Evolutionary conservation across 1,140 invertebrate species (phyloP).

Genomic region (Macrobrachium rosenbergii): DNA sequence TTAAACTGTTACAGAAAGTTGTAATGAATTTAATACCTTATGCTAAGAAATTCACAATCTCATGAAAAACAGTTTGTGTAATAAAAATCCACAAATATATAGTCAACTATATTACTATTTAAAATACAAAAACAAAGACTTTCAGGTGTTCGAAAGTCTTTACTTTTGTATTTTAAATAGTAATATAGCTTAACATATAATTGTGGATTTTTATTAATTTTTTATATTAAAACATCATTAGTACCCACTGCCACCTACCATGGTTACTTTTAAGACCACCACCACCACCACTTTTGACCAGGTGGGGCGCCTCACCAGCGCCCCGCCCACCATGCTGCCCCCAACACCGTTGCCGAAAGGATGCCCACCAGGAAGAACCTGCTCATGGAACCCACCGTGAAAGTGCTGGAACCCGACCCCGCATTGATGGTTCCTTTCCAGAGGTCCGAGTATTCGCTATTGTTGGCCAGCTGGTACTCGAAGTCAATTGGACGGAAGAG

Average conservation of each 20-base stretch:
- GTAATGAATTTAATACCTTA: no score
- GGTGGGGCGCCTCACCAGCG: conserved; percentile 8
- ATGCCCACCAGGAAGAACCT: not conserved
- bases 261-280: conserved; percentile 2
- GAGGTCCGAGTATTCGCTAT: conserved; percentile 43
- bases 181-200: no score
- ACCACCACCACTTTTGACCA: conserved; percentile 1
- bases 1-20: no score
- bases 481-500: conserved; percentile 57
- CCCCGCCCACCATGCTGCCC: conserved; percentile 21
- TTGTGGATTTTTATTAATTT: no score
- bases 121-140: no score
- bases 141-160: no score
- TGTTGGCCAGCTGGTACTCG: conserved; percentile 47
- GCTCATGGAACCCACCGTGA: not conserved
- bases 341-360: conserved; percentile 18
- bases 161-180: no score
- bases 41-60: no score
- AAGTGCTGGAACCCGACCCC: not conserved
- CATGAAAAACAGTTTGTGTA: no score
- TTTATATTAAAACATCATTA: not conserved
- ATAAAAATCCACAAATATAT: no score
- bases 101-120: no score
- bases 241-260: not conserved
- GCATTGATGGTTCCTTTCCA: conserved; percentile 44